Evolutionary conservation across 2,888 invertebrate species (phyloP).

Genomic region (Strigamia crassipes): DNA sequence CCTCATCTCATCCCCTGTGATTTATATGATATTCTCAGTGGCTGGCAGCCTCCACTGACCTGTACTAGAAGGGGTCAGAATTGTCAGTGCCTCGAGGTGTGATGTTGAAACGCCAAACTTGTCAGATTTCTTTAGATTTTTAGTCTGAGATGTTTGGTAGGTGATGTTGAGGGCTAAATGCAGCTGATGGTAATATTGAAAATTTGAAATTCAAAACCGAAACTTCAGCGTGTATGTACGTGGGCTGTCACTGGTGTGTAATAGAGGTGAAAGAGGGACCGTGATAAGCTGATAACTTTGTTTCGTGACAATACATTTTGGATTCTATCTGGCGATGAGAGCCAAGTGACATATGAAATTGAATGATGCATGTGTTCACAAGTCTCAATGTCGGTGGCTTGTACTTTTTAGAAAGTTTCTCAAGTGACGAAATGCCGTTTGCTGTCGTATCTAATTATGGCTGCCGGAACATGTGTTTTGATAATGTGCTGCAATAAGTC

Average conservation of each 20-base stretch:
- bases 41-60: slow-evolving; percentile 42
- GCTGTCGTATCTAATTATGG: neutral
- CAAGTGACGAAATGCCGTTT: neutral
- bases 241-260: slow-evolving; percentile 20
- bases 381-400: neutral
- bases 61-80: slow-evolving; percentile 42
- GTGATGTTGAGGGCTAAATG: neutral
- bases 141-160: slow-evolving; percentile 37
- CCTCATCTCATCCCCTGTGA: slow-evolving; percentile 40
- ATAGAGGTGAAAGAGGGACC: slow-evolving; percentile 30
- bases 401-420: neutral
- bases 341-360: slow-evolving; percentile 11
- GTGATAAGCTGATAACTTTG: slow-evolving; percentile 38
- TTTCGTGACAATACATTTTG: slow-evolving; percentile 29
- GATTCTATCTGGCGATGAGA: slow-evolving; percentile 19
- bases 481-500: too few relatives aligned
- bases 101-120: slow-evolving; percentile 42
- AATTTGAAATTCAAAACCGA: slow-evolving; percentile 39
- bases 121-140: slow-evolving; percentile 37
- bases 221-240: neutral
- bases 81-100: slow-evolving; percentile 40
- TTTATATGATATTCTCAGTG: slow-evolving; percentile 38
- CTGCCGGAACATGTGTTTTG: too few relatives aligned
- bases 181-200: slow-evolving; percentile 35
- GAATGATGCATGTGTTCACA: slow-evolving; percentile 5